Percentiles rank a stretch among this genome's conserved stretches.
Evolutionary conservation across 2,797 vertebrate genomes (phyloP).

Genomic region (Xerus rutilus): DNA sequence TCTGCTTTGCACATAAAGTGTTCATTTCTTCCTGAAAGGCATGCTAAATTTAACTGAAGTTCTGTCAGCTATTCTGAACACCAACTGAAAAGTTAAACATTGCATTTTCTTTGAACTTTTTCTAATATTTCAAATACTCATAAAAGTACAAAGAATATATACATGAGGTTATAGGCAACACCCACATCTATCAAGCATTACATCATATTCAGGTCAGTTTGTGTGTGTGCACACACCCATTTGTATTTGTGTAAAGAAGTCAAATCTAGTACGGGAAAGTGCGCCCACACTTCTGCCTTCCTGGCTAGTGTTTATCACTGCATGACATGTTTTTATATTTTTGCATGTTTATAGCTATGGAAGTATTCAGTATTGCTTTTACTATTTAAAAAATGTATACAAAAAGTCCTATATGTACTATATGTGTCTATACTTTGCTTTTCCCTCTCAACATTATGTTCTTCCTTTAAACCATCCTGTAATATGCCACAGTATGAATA

Average conservation of each 20-base stretch:
- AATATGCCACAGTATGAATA: not conserved
- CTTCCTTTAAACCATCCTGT: not conserved
- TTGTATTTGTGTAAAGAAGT: not conserved
- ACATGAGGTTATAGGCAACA: not conserved
- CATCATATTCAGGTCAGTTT: not conserved
- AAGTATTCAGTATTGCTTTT: slow-evolving; percentile 23
- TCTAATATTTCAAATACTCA: slow-evolving; percentile 46
- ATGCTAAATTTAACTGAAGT: slow-evolving; percentile 18
- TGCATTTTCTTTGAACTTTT: slow-evolving; percentile 6
- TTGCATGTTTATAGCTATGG: slow-evolving; percentile 20
- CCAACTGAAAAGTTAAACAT: slow-evolving; percentile 21
- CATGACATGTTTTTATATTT: not conserved
- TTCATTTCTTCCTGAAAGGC: slow-evolving; percentile 14
- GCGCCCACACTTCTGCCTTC: not conserved
- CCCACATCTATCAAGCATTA: not conserved
- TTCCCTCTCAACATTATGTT: not conserved
- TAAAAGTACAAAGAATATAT: slow-evolving; percentile 2
- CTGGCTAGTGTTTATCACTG: not conserved
- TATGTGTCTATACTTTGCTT: slow-evolving; percentile 18
- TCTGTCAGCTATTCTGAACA: slow-evolving; percentile 26
- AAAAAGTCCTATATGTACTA: not conserved
- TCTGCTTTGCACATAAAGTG: not conserved
- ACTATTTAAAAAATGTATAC: not conserved
- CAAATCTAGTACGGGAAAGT: not conserved
- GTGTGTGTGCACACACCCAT: no score